These are phyloP conservation scores for Panthera uncia DNA, from an alignment of 2,113 vertebrate genomes.

Conservation along the genomic window DNA sequence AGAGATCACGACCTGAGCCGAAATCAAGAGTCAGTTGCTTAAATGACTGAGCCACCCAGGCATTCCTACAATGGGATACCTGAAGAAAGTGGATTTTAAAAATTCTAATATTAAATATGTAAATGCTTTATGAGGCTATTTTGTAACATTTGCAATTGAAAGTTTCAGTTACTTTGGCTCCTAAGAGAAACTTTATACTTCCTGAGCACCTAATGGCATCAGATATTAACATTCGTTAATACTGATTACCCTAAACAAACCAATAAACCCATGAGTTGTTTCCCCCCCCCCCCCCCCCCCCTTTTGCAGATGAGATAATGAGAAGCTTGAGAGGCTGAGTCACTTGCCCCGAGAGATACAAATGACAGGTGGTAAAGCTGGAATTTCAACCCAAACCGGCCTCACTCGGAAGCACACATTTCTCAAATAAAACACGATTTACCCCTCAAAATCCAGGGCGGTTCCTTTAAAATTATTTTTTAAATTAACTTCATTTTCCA, in stretches of 20 bases:
- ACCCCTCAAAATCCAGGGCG: not conserved
- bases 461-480: not conserved
- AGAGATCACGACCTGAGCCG: too few species aligned
- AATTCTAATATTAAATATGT: not conserved
- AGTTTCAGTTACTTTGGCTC: not conserved
- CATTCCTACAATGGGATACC: not conserved
- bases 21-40: too few species aligned
- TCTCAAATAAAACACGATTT: not conserved
- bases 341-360: not conserved
- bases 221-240: not conserved
- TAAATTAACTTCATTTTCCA: not conserved
- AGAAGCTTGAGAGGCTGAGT: not conserved
- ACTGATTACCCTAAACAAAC: not conserved
- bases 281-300: not conserved
- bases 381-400: not conserved
- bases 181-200: not conserved
- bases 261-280: not conserved
- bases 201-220: not conserved
- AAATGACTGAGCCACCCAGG: too few species aligned
- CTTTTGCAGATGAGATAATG: conserved; percentile 8
- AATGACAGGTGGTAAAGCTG: not conserved
- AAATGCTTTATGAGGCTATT: not conserved
- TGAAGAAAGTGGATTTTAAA: not conserved
- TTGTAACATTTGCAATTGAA: not conserved
- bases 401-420: not conserved